Percentiles rank a stretch among this genome's conserved stretches.
phyloP scores from a whole-genome alignment of 2,888 invertebrate genomes.

The Sinohyriopsis cumingii region DNA sequence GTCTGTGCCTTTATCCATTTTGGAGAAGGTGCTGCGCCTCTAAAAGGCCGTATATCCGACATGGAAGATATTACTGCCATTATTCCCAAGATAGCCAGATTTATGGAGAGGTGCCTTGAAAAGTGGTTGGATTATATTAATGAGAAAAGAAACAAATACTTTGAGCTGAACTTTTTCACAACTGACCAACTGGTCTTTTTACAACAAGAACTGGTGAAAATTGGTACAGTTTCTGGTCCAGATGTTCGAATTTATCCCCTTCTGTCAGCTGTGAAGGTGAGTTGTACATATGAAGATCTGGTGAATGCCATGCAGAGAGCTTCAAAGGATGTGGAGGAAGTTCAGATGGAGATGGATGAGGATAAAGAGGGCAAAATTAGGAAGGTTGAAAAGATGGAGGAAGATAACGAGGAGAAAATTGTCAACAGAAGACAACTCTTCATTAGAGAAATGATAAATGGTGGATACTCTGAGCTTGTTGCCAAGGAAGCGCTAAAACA shows the following conservation, averaged over 20 bases:
- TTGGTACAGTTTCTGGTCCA: slow-evolving; percentile 31
- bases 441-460: slow-evolving; percentile 31
- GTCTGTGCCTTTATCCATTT: slow-evolving; percentile 47
- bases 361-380: slow-evolving; percentile 13
- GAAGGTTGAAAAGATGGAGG: slow-evolving; percentile 5
- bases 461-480: slow-evolving; percentile 33
- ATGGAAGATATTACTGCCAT: slow-evolving; percentile 35
- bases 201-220: slow-evolving; percentile 51
- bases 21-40: slow-evolving; percentile 26
- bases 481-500: slow-evolving; percentile 35
- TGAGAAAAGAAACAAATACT: slow-evolving; percentile 37
- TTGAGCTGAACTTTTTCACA: slow-evolving; percentile 59
- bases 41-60: slow-evolving; percentile 25
- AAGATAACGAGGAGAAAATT: slow-evolving; percentile 2
- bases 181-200: slow-evolving; percentile 63
- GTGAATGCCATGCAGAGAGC: slow-evolving; percentile 37
- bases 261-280: slow-evolving; percentile 40
- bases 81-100: slow-evolving; percentile 44
- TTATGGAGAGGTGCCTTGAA: slow-evolving; percentile 49
- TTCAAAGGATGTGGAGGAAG: too few species aligned
- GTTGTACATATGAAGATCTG: slow-evolving; percentile 45
- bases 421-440: slow-evolving; percentile 22
- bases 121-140: slow-evolving; percentile 53
- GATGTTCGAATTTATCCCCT: slow-evolving; percentile 44
- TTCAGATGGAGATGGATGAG: slow-evolving; percentile 7